Evolutionary conservation across 2,888 invertebrate genomes (phyloP).

Genomic region (Cheilosia scutellata): DNA sequence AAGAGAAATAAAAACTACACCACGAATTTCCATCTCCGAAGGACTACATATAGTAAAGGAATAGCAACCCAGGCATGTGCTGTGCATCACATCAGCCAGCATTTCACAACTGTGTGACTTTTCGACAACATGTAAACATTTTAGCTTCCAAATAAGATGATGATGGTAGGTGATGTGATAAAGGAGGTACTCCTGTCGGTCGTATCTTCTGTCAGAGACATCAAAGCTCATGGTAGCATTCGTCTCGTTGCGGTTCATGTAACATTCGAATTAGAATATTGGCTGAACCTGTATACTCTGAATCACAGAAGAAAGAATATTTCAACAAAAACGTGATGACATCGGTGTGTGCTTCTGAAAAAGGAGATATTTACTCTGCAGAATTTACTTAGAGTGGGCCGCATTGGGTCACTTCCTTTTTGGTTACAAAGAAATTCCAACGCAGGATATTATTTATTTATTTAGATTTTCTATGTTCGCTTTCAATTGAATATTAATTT

Average conservation of each 20-base stretch:
- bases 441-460: constrained; percentile 52
- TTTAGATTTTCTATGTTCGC: constrained; percentile 19
- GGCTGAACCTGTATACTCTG: constrained; percentile 63
- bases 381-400: background rate
- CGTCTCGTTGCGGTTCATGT: constrained; percentile 56
- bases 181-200: constrained; percentile 38
- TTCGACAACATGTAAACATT: constrained; percentile 68
- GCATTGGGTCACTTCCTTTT: background rate
- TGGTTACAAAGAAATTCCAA: background rate
- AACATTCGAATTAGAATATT: constrained; percentile 74
- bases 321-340: constrained; percentile 71
- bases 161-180: constrained; percentile 50
- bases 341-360: background rate
- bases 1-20: background rate
- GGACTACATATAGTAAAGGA: constrained; percentile 12
- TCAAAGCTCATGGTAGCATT: constrained; percentile 13
- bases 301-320: constrained; percentile 71
- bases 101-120: constrained; percentile 53
- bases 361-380: background rate
- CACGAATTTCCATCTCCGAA: constrained; percentile 43
- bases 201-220: constrained; percentile 24
- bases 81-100: constrained; percentile 11
- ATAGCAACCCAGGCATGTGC: background rate
- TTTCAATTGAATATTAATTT: constrained; percentile 45
- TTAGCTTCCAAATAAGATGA: constrained; percentile 62